Conservation (phyloP, 92 coral and sea anemone species). For the Porites rus region DNA sequence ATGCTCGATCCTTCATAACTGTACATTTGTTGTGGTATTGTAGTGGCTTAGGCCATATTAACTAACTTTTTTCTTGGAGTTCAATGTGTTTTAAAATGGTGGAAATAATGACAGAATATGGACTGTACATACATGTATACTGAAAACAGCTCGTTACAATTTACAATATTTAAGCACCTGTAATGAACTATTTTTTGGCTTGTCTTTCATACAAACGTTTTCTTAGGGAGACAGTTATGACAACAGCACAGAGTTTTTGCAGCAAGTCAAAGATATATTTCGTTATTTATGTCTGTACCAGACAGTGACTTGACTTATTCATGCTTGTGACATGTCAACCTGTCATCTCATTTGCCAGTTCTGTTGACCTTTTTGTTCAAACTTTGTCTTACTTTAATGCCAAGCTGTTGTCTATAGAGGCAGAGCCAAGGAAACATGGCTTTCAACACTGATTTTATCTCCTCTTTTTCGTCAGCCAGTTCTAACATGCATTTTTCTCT, state of each 20-base stretch:
- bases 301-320: background rate
- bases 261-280: background rate
- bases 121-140: too few species aligned
- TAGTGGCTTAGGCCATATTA: too few species aligned
- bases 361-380: constrained; percentile 9
- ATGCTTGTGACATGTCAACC: too few species aligned
- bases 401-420: background rate
- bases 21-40: too few species aligned
- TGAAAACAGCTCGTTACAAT: too few species aligned
- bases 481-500: constrained; percentile 17
- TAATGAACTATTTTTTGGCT: too few species aligned
- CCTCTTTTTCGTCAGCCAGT: constrained; percentile 44
- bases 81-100: too few species aligned
- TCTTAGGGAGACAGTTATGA: background rate
- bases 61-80: too few species aligned
- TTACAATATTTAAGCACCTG: too few species aligned
- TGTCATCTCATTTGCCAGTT: background rate
- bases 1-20: too few species aligned
- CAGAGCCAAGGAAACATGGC: constrained; percentile 33
- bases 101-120: too few species aligned
- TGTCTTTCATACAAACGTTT: too few species aligned
- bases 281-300: background rate
- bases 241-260: background rate
- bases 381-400: constrained; percentile 19
- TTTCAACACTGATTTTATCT: constrained; percentile 6